Conservation (phyloP, 2,113 vertebrate species). For the Tupaia chinensis region DNA sequence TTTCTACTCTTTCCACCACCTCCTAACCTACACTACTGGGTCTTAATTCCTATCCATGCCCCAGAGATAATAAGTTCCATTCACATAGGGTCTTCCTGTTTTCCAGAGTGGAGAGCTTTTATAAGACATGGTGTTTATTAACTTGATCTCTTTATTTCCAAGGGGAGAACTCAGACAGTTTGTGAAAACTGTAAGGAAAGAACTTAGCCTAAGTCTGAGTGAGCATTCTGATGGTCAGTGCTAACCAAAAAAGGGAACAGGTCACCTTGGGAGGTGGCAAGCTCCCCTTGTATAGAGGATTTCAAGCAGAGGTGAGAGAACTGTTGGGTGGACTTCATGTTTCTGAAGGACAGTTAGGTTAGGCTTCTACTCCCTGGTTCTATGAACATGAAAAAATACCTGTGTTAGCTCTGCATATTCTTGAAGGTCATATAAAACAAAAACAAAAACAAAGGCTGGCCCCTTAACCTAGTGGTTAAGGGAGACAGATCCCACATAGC, state of each 20-base stretch:
- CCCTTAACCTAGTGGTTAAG: no score
- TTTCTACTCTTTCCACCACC: neutral
- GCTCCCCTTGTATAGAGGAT: neutral
- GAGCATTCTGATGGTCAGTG: neutral
- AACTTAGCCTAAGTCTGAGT: neutral
- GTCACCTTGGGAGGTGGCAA: neutral
- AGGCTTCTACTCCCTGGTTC: neutral
- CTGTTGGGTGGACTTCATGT: neutral
- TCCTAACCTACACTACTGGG: accelerated
- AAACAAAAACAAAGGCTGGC: no score
- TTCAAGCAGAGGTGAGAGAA: neutral
- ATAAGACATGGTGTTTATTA: neutral
- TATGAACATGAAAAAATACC: neutral
- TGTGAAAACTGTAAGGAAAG: neutral
- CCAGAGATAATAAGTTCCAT: neutral
- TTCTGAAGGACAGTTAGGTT: neutral
- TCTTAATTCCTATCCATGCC: neutral
- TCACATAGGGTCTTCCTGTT: neutral
- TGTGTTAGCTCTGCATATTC: neutral
- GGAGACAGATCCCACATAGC: no score
- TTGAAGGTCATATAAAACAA: no score
- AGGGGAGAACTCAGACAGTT: neutral
- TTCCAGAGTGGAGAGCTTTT: neutral
- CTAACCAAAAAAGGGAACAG: neutral
- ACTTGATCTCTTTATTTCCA: neutral